Conservation (phyloP, 2,113 vertebrate genomes). For the Vidua macroura region DNA sequence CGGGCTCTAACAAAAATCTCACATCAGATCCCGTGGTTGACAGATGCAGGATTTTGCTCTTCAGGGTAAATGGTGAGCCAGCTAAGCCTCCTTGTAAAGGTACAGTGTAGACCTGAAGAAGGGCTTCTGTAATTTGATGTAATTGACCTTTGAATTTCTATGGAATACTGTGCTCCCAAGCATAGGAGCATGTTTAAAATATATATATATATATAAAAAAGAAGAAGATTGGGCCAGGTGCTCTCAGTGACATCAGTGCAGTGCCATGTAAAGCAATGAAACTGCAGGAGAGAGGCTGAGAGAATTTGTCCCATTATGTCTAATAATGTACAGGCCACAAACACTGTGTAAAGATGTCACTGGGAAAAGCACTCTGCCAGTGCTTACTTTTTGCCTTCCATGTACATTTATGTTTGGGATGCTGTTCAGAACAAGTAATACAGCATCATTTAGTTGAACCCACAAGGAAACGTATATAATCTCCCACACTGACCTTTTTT, state of each 20-base stretch:
- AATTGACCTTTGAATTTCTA: slow-evolving; percentile 36
- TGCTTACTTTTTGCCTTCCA: slow-evolving; percentile 19
- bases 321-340: slow-evolving; percentile 15
- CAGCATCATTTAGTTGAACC: background rate
- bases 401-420: slow-evolving; percentile 22
- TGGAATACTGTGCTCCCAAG: slow-evolving; percentile 19
- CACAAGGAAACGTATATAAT: background rate
- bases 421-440: background rate
- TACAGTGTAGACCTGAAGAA: slow-evolving; percentile 21
- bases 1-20: background rate
- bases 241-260: background rate
- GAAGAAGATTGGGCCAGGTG: background rate
- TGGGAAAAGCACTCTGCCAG: slow-evolving; percentile 10
- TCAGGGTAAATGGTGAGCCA: background rate
- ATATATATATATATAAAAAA: background rate
- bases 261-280: background rate
- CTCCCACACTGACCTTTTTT: background rate
- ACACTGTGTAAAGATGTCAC: slow-evolving; percentile 50
- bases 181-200: background rate
- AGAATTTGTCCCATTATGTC: background rate
- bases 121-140: slow-evolving; percentile 38
- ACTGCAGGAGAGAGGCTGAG: background rate
- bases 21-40: background rate
- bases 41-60: background rate
- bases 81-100: slow-evolving; percentile 18